Percentiles rank a stretch among this genome's conserved stretches.
phyloP scores from a whole-genome alignment of 2,888 invertebrate species.

The Blomia tropicalis region DNA sequence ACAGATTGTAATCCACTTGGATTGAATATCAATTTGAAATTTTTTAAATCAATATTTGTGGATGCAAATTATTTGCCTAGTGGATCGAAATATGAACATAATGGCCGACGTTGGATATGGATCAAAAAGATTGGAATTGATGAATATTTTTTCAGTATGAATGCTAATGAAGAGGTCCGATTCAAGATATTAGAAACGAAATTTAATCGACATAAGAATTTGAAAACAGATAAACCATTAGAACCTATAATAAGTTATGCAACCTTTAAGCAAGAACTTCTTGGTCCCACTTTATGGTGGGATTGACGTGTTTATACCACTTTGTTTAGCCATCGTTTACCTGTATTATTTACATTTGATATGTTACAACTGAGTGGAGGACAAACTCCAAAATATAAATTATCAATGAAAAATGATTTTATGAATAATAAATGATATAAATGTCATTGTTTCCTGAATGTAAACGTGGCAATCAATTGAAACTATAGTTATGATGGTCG shows the following conservation, averaged over 20 bases:
- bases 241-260: slow-evolving; percentile 9
- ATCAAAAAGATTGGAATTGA: slow-evolving; percentile 6
- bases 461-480: no score
- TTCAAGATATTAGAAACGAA: slow-evolving; percentile 2
- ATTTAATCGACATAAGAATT: background rate
- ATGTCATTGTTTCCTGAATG: no score
- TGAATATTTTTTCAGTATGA: slow-evolving; percentile 5
- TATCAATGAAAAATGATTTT: no score
- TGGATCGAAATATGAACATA: slow-evolving; percentile 11
- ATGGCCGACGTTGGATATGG: slow-evolving; percentile 6
- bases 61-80: slow-evolving; percentile 1
- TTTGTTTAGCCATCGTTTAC: no score
- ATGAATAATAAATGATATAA: no score
- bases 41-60: background rate
- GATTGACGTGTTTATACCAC: background rate
- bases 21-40: background rate
- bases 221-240: background rate
- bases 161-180: background rate
- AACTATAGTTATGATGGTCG: no score
- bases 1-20: background rate
- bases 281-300: slow-evolving; percentile 8
- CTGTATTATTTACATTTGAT: no score
- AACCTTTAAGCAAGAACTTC: slow-evolving; percentile 4
- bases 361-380: no score
- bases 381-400: no score